phyloP scores from a whole-genome alignment of 2,113 vertebrate species.

The Corydoras maculifer region DNA sequence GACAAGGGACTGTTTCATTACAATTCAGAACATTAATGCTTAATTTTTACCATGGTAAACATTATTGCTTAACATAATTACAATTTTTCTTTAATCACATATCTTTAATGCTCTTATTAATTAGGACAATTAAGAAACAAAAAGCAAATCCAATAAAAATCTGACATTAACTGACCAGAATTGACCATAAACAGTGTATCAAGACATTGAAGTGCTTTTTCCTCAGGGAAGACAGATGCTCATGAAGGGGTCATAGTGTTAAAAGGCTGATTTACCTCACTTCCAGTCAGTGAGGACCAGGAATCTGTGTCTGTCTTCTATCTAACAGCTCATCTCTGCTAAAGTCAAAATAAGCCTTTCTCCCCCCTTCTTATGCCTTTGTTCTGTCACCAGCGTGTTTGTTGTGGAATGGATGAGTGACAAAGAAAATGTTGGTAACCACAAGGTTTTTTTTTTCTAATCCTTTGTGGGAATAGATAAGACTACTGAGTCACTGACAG shows the following conservation, averaged over 20 bases:
- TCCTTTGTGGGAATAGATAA: neutral
- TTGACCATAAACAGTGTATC: too few relatives aligned
- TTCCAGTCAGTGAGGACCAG: slow-evolving; percentile 20
- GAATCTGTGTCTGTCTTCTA: neutral
- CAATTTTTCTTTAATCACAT: too few relatives aligned
- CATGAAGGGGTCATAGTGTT: neutral
- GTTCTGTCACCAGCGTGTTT: neutral
- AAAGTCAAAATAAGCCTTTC: neutral
- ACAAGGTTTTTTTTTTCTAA: neutral
- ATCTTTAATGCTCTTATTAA: too few relatives aligned
- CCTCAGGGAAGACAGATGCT: neutral
- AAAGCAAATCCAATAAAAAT: too few relatives aligned
- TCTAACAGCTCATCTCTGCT: neutral
- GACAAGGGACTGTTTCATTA: too few relatives aligned
- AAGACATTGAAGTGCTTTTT: neutral
- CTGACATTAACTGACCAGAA: too few relatives aligned
- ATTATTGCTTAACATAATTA: too few relatives aligned
- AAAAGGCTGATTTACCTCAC: neutral
- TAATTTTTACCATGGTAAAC: too few relatives aligned
- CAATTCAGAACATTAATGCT: too few relatives aligned
- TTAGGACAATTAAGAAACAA: too few relatives aligned
- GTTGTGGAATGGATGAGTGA: neutral
- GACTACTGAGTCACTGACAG: neutral
- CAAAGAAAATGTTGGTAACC: neutral
- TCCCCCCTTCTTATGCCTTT: neutral